Evolutionary conservation across 2,113 vertebrate genomes (phyloP).

Genomic region (Platysteira castanea): DNA sequence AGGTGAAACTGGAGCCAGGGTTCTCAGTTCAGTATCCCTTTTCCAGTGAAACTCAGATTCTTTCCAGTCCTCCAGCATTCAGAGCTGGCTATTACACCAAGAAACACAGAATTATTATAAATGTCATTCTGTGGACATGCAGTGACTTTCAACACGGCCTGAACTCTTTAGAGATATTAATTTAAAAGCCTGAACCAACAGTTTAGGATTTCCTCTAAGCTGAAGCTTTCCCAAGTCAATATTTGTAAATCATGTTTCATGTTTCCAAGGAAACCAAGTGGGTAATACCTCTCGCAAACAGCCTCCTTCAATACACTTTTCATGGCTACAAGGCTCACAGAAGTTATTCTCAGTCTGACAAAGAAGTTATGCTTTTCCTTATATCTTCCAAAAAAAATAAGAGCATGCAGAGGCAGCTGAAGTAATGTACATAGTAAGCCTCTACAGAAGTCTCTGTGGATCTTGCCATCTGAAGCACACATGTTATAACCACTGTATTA

Average conservation of each 20-base stretch:
- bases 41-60: not conserved
- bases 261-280: conserved; percentile 66
- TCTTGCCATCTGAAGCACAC: not conserved
- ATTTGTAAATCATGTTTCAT: conserved; percentile 63
- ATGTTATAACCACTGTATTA: not conserved
- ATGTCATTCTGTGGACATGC: not conserved
- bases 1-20: not conserved
- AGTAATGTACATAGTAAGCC: not conserved
- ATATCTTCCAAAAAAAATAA: not conserved
- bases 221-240: conserved; percentile 58
- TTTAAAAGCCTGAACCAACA: conserved; percentile 60
- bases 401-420: not conserved
- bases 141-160: not conserved
- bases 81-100: not conserved
- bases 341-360: not conserved
- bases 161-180: conserved; percentile 49
- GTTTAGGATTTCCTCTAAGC: conserved; percentile 54
- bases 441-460: not conserved
- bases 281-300: conserved; percentile 49
- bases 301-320: conserved; percentile 16
- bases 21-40: not conserved
- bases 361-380: not conserved
- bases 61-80: not conserved
- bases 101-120: not conserved
- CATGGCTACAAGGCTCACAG: not conserved